Evolutionary conservation across 1,140 invertebrate species (phyloP), one percentile per base, ranked within the genome.

Genomic region (Bicyclus anynana): DNA sequence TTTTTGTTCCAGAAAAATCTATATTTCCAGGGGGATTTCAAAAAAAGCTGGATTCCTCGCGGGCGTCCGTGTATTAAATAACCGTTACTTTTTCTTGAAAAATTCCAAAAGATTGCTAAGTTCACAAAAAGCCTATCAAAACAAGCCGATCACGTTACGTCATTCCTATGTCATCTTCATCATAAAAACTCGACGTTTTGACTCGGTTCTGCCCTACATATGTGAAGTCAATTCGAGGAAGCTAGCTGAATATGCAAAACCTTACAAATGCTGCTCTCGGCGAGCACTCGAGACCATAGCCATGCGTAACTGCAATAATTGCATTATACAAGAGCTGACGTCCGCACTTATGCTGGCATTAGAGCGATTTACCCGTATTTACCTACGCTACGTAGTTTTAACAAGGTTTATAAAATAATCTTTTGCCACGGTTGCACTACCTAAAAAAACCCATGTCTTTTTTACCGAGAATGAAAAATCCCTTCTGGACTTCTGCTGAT

Each of bases 251-350:
- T 52, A 40, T 35, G 49, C 33, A 52, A 56, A 57, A 27, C 53
- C 59, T 27, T 52, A 52, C 48, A 62, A 52, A 53, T 62, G 59
- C 53, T 29, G 27, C 49, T 51, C 42, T 49, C 54, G 16, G 23
- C 29, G 40, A 12, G 33, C 29, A 40, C 29, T 48, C 33, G 26
- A 60, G 51, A 60, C 56, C 53, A 53, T 29, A 47, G 38, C 44
- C 42, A 53, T 57, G 40, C 54, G 49, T 49, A 53, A 47, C 38
- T 23, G 18, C 49, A 53, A 33, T 53, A 62, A 62, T 62, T 52
- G 50, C 38, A 59, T 59, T 64, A 59, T 23, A 50, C 57, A 40
- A 52, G 27, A 23, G 42, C 38, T 58, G 47, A 59, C 48, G 58
- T 59, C 16, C 27, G 2, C 27, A 29, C 23, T 23, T 23, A 23